Evolutionary conservation across 2,113 vertebrate genomes (phyloP).

Genomic region (Cromileptes altivelis): DNA sequence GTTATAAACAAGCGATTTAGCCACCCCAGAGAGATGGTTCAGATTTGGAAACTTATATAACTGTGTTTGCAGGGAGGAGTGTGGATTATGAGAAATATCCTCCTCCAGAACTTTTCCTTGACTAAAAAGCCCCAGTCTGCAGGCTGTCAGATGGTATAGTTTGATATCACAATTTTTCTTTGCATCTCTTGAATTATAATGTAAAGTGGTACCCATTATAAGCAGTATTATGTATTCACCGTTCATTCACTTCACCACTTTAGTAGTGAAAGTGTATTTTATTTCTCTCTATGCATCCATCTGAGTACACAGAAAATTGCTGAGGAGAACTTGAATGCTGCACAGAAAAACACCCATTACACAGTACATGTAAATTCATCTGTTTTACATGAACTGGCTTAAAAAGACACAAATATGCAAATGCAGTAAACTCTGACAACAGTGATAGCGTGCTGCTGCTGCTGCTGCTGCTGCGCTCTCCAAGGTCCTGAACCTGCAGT

Average conservation of each 20-base stretch:
- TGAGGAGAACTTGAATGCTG: too few species aligned
- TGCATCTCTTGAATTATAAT: slow-evolving; percentile 14
- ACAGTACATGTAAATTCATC: neutral
- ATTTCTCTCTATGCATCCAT: neutral
- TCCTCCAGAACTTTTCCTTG: neutral
- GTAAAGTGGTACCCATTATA: neutral
- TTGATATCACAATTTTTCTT: neutral
- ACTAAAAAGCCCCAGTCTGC: slow-evolving; percentile 1
- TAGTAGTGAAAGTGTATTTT: neutral
- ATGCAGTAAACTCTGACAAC: neutral
- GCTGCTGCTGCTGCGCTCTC: slow-evolving; percentile 11
- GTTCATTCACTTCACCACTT: too few species aligned
- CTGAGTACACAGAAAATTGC: neutral
- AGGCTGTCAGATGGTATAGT: slow-evolving; percentile 1
- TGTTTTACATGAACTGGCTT: neutral
- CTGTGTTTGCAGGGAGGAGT: neutral
- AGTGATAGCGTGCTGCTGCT: neutral
- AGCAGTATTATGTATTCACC: neutral
- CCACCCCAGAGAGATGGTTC: neutral
- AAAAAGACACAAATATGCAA: neutral
- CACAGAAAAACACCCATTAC: neutral
- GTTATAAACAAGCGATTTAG: slow-evolving; percentile 38
- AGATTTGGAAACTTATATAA: slow-evolving; percentile 17
- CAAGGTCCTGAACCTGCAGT: slow-evolving; percentile 20
- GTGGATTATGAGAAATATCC: slow-evolving; percentile 13